phyloP scores from a whole-genome alignment of 2,797 vertebrate genomes.

The Craterocephalus amniculus region DNA sequence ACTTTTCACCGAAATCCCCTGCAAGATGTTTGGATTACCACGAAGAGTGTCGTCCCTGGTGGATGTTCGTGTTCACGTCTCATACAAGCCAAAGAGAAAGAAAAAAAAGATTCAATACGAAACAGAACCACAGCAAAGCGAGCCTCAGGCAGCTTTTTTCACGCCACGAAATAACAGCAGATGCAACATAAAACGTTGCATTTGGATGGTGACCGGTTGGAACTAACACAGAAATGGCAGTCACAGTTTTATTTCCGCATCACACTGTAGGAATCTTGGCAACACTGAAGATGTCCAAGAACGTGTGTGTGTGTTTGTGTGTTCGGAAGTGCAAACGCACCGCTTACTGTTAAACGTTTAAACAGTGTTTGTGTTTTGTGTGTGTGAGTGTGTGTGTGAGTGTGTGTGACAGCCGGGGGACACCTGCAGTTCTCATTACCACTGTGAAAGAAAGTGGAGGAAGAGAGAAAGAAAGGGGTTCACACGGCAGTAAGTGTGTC shows the following conservation, averaged over 20 bases:
- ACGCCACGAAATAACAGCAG: slow-evolving; percentile 16
- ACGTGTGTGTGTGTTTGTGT: slow-evolving; percentile 22
- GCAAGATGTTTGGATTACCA: neutral
- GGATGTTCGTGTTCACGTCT: neutral
- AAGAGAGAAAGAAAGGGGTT: slow-evolving; percentile 39
- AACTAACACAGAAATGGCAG: slow-evolving; percentile 32
- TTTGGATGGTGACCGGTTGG: slow-evolving; percentile 21
- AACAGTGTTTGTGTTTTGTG: slow-evolving; percentile 6
- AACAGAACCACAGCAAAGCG: neutral
- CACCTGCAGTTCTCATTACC: slow-evolving; percentile 67
- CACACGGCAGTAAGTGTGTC: slow-evolving; percentile 74
- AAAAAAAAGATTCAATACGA: neutral
- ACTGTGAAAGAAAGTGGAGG: slow-evolving; percentile 44
- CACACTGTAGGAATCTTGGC: slow-evolving; percentile 52
- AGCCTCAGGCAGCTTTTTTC: neutral
- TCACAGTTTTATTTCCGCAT: slow-evolving; percentile 43
- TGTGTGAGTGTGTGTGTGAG: slow-evolving; percentile 35
- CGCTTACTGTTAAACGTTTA: slow-evolving; percentile 45
- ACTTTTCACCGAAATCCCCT: no score
- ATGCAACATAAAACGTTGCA: slow-evolving; percentile 12
- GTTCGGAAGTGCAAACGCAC: slow-evolving; percentile 12
- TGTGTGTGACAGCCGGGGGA: slow-evolving; percentile 49
- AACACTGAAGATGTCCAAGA: slow-evolving; percentile 56
- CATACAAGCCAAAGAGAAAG: neutral
- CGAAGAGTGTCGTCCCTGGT: neutral